phyloP scores from a whole-genome alignment of 2,888 invertebrate genomes.

The Chymomyza amoena region DNA sequence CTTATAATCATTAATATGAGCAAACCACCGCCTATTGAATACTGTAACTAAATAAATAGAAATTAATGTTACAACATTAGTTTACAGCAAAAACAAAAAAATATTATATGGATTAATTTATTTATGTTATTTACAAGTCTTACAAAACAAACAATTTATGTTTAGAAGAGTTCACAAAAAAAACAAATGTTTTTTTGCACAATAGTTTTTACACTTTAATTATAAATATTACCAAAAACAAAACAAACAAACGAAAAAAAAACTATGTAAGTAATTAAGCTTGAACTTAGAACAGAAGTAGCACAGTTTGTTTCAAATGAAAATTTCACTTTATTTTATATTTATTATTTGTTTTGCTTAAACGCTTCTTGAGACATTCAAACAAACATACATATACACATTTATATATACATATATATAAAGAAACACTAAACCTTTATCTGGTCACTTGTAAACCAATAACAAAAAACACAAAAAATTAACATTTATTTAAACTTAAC shows the following conservation, averaged over 20 bases:
- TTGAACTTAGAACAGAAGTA: not conserved
- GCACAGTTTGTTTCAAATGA: not conserved
- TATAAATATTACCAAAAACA: not conserved
- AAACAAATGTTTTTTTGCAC: not conserved
- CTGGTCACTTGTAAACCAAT: constrained; percentile 77
- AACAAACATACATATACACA: constrained; percentile 7
- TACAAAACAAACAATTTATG: not conserved
- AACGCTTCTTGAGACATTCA: constrained; percentile 6
- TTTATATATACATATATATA: constrained; percentile 16
- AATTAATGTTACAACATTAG: not conserved
- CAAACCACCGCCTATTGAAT: constrained; percentile 40
- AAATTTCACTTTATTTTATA: constrained; percentile 9
- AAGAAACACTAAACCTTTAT: constrained; percentile 55
- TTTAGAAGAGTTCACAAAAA: constrained; percentile 2
- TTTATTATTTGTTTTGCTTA: constrained; percentile 15
- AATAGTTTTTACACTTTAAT: not conserved
- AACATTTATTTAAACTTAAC: constrained; percentile 1
- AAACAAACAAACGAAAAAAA: constrained; percentile 1
- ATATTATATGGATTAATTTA: constrained; percentile 4
- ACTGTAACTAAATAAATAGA: constrained; percentile 25
- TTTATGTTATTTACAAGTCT: not conserved
- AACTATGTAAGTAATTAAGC: not conserved
- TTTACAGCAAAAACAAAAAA: not conserved
- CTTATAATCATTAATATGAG: constrained; percentile 20
- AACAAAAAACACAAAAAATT: constrained; percentile 31